Base-by-base conservation (phyloP, 2,888 invertebrate genomes). In the Euplagia quadripunctaria region DNA sequence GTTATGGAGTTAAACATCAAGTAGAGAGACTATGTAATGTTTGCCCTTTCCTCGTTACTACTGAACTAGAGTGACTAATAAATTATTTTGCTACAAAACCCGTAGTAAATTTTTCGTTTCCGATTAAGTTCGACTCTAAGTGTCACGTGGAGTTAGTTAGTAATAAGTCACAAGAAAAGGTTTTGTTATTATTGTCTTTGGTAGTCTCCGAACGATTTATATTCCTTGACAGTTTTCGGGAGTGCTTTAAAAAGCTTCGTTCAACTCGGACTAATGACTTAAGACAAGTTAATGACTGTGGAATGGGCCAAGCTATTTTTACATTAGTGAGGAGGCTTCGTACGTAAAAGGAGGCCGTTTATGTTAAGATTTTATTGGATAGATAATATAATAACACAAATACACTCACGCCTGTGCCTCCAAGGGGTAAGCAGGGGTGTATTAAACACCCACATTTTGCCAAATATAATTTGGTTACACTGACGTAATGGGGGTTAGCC, bases 291-390 rank as follows among this genome's bases (percentile, higher is more conserved):
- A 69, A 69, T 61, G 69, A 69, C 46, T 46, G 11, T 11, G 58
- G 43, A 69, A 69, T 69, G 49, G 69, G 8, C 61, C 69, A 69
- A 69, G 61, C 69, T 69, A 61, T 69, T 65, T 51, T 67, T 49
- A 67, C 20, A 14, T 51, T 67, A 49, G 12, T 41, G 17, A 52
- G 41, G 52, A 52, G 41, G 42, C 14, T 68, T 43, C 11, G 20
- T 43, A 41, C 17, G 20, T 68, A 42, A 58, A 43, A 61, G 58
- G 12, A 31, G 31, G 31, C 31, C 55, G 11, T 20, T 20, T 55
- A 20, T 9, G 20, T n/a, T 20, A 11, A 7, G 11, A 9, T 58
- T 58, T 58, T 20, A 58, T 11, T 58, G n/a, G 12, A 20, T 20
- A 58, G 11, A 31, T 31, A 31, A 5, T 31, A 14, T 14, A 20